Percentiles rank a stretch among this genome's conserved stretches.
phyloP scores from a whole-genome alignment of 2,888 invertebrate species.

The Hemistola chrysoprasaria region DNA sequence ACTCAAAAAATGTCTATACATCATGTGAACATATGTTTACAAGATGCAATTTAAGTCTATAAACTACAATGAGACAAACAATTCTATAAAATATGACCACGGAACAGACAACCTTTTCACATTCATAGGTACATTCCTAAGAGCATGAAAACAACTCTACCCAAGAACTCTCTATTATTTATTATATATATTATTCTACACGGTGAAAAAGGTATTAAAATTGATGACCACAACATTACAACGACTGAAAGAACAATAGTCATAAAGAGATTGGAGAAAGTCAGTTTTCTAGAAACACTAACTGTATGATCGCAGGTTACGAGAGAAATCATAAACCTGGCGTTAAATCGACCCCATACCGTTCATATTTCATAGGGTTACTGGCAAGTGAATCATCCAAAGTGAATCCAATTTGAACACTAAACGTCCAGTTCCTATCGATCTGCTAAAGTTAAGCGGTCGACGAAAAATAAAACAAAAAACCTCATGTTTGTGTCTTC shows the following conservation, averaged over 20 bases:
- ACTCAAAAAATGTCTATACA: too few species aligned
- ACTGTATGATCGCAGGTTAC: background rate
- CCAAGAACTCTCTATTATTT: too few species aligned
- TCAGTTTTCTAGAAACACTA: background rate
- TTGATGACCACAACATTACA: background rate
- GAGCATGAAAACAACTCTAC: too few species aligned
- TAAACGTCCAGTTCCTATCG: constrained; percentile 47
- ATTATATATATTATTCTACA: too few species aligned
- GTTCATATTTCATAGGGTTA: background rate
- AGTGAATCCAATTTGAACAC: constrained; percentile 29
- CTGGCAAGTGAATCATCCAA: constrained; percentile 11
- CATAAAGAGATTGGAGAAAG: constrained; percentile 2
- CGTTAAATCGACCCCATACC: background rate
- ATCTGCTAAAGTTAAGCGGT: constrained; percentile 47
- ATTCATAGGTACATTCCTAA: too few species aligned
- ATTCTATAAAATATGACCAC: too few species aligned
- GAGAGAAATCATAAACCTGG: background rate
- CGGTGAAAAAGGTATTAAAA: background rate
- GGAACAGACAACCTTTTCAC: too few species aligned
- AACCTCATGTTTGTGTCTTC: constrained; percentile 70
- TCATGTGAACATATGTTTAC: too few species aligned
- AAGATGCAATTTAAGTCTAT: too few species aligned
- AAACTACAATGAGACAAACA: too few species aligned
- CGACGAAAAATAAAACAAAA: constrained; percentile 60
- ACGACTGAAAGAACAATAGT: background rate